A percentile compares a stretch with the other conserved stretches of the same genome.
phyloP scores from a whole-genome alignment of 2,888 invertebrate genomes.

The Amphipyra berbera region DNA sequence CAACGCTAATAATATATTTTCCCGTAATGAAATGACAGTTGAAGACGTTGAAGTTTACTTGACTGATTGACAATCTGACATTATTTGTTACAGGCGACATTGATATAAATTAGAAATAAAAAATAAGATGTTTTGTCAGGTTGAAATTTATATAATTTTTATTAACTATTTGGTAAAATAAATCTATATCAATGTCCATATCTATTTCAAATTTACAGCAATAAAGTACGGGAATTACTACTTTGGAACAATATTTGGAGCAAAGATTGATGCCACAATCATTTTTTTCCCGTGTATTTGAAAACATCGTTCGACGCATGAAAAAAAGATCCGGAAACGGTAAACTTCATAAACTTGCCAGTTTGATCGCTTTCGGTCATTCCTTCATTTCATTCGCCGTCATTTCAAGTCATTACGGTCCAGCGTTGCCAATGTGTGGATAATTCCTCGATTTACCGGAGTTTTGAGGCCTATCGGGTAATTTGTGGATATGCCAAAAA shows the following conservation, averaged over 20 bases:
- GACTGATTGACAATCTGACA: too few species aligned
- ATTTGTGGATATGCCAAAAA: too few species aligned
- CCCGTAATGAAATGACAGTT: slow-evolving; percentile 37
- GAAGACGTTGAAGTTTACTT: background rate
- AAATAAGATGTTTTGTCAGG: background rate
- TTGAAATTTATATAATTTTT: too few species aligned
- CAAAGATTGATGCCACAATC: slow-evolving; percentile 27
- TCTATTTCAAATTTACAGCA: slow-evolving; percentile 7
- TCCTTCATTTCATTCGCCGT: slow-evolving; percentile 50
- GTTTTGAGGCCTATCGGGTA: too few species aligned
- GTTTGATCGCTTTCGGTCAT: slow-evolving; percentile 37
- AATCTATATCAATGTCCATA: too few species aligned
- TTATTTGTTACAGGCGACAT: slow-evolving; percentile 19
- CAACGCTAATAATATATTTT: slow-evolving; percentile 36
- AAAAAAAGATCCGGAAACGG: slow-evolving; percentile 54
- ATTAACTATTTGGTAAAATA: too few species aligned
- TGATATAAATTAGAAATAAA: background rate
- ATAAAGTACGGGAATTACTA: background rate
- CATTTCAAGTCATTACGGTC: slow-evolving; percentile 33
- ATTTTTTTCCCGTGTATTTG: slow-evolving; percentile 30
- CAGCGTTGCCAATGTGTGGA: too few species aligned
- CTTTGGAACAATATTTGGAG: background rate
- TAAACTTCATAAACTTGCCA: slow-evolving; percentile 49
- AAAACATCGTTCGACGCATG: slow-evolving; percentile 30
- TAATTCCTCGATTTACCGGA: too few species aligned